Base-by-base conservation (phyloP, 2,888 invertebrate genomes). In the Calephelis perditalis region DNA sequence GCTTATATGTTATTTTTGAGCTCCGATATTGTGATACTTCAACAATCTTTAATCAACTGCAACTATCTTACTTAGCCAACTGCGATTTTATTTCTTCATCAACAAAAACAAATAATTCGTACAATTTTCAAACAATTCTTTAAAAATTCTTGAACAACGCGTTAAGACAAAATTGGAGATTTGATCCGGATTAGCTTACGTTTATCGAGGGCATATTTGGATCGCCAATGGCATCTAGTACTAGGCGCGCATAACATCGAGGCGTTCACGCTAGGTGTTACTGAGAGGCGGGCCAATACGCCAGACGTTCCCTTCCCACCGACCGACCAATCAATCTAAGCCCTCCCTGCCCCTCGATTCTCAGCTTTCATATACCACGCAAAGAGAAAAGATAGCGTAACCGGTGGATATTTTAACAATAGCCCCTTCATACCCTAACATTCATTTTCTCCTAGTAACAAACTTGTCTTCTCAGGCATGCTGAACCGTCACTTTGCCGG, bases 241-340 rank as follows among this genome's bases (percentile, higher is more conserved):
- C 88, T 76, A 87, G 89, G 88, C 77, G 78, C 75, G 74, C 84
- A 89, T 84, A 80, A 81, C 79, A 78, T 75, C 79, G 70, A 88
- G 87, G 86, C 86, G 87, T 84, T 83, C 74, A 79, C 82, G 71
- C 78, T 77, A 81, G 79, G 82, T 81, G 79, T 77, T 74, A 74
- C 71, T 76, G 75, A 81, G 83, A 81, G 89, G 88, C 86, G 88
- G 86, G 81, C 79, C 86, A 74, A 74, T 78, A 72, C 77, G 79
- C 83, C 81, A 84, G 82, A 81, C 84, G 77, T 84, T 87, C 85
- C 85, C 85, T 82, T 82, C 76, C 75, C 74, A 79, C 75, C 81
- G 80, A 72, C 89, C 81, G 81, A 72, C 89, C 86, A 87, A 78
- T 79, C 78, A 73, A 78, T 76, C 73, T 78, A 80, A 84, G 83